Percentiles rank a stretch among this genome's conserved stretches.
Evolutionary conservation across 92 coral and sea anemone genomes (phyloP).

Genomic region (Paramuricea clavata): DNA sequence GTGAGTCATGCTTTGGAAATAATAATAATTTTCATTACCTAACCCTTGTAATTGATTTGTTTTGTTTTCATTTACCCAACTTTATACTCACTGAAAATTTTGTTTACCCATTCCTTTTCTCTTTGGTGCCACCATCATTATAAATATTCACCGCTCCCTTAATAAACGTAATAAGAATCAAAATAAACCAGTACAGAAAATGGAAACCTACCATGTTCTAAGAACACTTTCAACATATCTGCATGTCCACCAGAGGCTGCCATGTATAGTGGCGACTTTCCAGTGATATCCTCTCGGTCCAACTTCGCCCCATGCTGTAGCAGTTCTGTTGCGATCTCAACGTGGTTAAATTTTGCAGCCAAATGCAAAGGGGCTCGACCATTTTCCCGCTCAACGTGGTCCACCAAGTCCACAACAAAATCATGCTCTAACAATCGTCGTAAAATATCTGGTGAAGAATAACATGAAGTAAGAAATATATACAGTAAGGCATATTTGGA

Average conservation of each 20-base stretch:
- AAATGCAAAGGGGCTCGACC: constrained; percentile 74
- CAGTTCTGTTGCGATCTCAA: constrained; percentile 69
- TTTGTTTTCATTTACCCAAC: too few species aligned
- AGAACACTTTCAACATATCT: constrained; percentile 24
- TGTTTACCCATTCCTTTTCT: too few species aligned
- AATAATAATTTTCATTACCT: too few species aligned
- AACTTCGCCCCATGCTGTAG: constrained; percentile 75
- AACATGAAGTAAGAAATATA: background rate
- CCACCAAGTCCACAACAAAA: background rate
- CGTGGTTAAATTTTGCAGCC: constrained; percentile 71
- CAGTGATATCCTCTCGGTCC: constrained; percentile 62
- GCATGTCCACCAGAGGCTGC: constrained; percentile 45
- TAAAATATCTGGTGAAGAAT: background rate
- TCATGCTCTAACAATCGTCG: background rate
- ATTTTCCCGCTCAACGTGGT: constrained; percentile 55
- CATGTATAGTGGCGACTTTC: constrained; percentile 75
- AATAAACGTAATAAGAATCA: too few species aligned
- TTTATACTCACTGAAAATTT: too few species aligned
- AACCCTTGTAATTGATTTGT: too few species aligned
- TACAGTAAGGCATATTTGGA: background rate
- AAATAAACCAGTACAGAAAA: too few species aligned
- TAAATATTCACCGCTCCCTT: too few species aligned
- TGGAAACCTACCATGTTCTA: constrained; percentile 20
- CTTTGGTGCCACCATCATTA: too few species aligned
- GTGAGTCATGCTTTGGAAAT: too few species aligned